Conservation (phyloP, 64 coral and sea anemone genomes). For the Catalaphyllia jardinei region DNA sequence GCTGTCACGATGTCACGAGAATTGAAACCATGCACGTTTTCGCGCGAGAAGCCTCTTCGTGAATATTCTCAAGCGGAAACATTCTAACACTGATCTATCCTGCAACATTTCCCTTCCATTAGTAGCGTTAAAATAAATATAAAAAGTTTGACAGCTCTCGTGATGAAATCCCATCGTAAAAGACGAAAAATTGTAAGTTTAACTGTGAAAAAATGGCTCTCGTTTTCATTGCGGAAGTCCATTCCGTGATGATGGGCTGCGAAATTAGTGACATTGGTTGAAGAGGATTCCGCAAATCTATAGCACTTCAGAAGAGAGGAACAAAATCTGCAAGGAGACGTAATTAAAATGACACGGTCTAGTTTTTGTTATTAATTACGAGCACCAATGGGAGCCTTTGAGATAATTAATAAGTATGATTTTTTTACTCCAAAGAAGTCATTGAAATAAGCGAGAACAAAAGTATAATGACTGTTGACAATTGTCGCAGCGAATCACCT, state of each 20-base stretch:
- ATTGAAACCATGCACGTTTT: conserved; percentile 27
- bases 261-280: neutral
- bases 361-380: neutral
- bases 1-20: conserved; percentile 35
- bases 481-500: neutral
- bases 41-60: neutral
- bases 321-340: neutral
- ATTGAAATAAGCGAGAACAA: neutral
- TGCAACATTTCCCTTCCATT: conserved; percentile 18
- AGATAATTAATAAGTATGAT: neutral
- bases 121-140: neutral
- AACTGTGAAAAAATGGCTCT: neutral
- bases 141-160: neutral
- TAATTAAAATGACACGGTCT: neutral
- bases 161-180: neutral
- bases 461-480: neutral
- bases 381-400: neutral
- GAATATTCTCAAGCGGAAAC: conserved; percentile 1
- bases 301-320: neutral
- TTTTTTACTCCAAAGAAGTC: neutral
- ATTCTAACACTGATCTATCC: neutral
- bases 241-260: neutral
- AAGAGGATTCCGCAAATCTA: neutral
- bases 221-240: neutral
- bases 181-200: neutral